These are phyloP conservation scores for Xestia ashworthii DNA, from an alignment of 2,888 invertebrate species.

Conservation along the genomic window DNA sequence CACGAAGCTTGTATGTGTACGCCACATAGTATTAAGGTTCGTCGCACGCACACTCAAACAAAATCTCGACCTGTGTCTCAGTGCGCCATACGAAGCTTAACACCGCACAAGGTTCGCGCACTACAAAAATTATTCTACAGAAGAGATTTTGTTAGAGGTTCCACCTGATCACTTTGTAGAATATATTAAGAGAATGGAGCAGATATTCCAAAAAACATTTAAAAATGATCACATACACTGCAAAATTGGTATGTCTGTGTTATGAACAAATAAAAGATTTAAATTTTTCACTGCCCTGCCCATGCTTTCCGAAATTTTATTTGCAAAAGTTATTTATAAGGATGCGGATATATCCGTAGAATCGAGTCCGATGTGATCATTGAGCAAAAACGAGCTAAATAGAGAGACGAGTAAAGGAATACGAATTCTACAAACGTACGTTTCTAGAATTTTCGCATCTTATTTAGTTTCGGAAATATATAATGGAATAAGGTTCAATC, in stretches of 20 bases:
- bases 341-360: slow-evolving; percentile 48
- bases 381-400: slow-evolving; percentile 24
- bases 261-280: slow-evolving; percentile 35
- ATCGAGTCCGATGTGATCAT: slow-evolving; percentile 53
- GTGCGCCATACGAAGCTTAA: no score
- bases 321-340: slow-evolving; percentile 38
- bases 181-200: slow-evolving; percentile 43
- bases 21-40: no score
- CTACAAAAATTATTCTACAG: slow-evolving; percentile 14
- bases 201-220: slow-evolving; percentile 42
- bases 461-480: slow-evolving; percentile 47
- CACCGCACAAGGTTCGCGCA: no score
- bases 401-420: slow-evolving; percentile 35
- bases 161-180: slow-evolving; percentile 44
- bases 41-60: no score
- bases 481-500: slow-evolving; percentile 44
- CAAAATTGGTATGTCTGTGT: slow-evolving; percentile 30
- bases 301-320: slow-evolving; percentile 39
- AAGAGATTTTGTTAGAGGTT: slow-evolving; percentile 25
- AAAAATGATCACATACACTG: slow-evolving; percentile 35
- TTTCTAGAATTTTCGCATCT: slow-evolving; percentile 48
- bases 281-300: slow-evolving; percentile 34
- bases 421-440: slow-evolving; percentile 30
- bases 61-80: no score
- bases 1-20: no score